These are phyloP conservation scores for Cataglyphis albicans DNA, from an alignment of 2,888 invertebrate genomes.

Conservation along the genomic window DNA sequence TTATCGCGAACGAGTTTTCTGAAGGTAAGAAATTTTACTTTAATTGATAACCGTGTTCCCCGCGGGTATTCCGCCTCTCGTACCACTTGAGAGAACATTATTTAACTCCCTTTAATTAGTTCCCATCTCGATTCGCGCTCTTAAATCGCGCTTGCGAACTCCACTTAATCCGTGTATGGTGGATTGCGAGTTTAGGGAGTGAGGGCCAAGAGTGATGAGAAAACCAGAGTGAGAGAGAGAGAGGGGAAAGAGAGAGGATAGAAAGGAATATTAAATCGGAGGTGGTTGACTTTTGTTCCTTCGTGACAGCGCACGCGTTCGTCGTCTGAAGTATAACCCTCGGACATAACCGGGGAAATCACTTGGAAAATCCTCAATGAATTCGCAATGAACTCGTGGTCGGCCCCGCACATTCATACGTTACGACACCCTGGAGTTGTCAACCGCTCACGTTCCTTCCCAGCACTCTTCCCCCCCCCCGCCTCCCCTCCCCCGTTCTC, in stretches of 20 bases:
- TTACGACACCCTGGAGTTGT: slow-evolving; percentile 70
- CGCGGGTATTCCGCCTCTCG: slow-evolving; percentile 8
- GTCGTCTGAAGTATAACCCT: slow-evolving; percentile 73
- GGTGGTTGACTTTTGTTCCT: slow-evolving; percentile 68
- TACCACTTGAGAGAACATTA: slow-evolving; percentile 25
- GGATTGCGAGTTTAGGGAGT: slow-evolving; percentile 5
- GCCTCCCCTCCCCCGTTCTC: neutral
- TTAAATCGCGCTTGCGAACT: slow-evolving; percentile 42
- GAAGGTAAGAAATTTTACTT: slow-evolving; percentile 37
- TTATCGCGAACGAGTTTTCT: slow-evolving; percentile 19
- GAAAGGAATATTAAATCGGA: slow-evolving; percentile 73
- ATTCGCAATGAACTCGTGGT: slow-evolving; percentile 78
- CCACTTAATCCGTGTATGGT: slow-evolving; percentile 25
- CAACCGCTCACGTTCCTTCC: slow-evolving; percentile 50
- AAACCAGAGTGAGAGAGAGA: slow-evolving; percentile 17
- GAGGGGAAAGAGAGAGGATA: slow-evolving; percentile 38
- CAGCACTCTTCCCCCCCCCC: slow-evolving; percentile 51
- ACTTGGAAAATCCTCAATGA: slow-evolving; percentile 82
- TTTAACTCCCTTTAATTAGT: slow-evolving; percentile 55
- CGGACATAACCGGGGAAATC: slow-evolving; percentile 80
- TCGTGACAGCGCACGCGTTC: slow-evolving; percentile 64
- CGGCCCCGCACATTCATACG: slow-evolving; percentile 73
- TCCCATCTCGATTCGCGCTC: slow-evolving; percentile 34
- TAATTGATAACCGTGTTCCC: slow-evolving; percentile 42
- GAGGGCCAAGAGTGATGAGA: slow-evolving; percentile 8